Evolutionary conservation across 2,113 vertebrate genomes (phyloP).

Genomic region (Corythornis cristatus): DNA sequence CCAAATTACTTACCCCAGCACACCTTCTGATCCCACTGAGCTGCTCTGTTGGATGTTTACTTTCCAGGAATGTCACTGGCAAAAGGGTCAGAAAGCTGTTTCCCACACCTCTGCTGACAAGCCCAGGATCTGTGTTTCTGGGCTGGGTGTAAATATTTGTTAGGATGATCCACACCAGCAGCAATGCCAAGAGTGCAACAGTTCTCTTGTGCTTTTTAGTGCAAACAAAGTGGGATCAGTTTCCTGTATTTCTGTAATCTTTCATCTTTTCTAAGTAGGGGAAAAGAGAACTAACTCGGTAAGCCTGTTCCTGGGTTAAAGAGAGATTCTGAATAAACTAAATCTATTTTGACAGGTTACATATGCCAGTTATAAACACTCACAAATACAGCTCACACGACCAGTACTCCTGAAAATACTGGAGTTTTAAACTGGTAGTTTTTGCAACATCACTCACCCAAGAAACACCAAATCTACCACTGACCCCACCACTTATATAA

Average conservation of each 20-base stretch:
- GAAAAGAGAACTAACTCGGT: neutral
- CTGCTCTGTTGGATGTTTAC: constrained; percentile 38
- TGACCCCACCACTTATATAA: neutral
- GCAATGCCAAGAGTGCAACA: neutral
- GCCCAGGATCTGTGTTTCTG: neutral
- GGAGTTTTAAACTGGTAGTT: neutral
- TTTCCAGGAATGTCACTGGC: constrained; percentile 39
- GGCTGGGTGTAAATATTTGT: neutral
- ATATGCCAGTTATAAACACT: neutral
- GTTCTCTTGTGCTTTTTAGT: neutral
- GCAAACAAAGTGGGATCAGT: neutral
- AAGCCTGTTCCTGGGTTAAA: neutral
- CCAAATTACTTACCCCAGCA: constrained; percentile 25
- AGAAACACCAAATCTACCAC: neutral
- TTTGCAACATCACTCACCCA: neutral
- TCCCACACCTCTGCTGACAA: neutral
- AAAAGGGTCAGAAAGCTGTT: neutral
- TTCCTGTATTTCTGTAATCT: neutral
- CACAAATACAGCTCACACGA: neutral
- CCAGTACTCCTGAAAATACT: neutral
- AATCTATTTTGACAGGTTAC: neutral
- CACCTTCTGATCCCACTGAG: neutral
- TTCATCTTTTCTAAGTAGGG: neutral
- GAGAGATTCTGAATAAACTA: neutral
- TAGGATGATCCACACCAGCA: neutral